Evolutionary conservation across 2,797 vertebrate species (phyloP).

Genomic region (Eleutherodactylus coqui): DNA sequence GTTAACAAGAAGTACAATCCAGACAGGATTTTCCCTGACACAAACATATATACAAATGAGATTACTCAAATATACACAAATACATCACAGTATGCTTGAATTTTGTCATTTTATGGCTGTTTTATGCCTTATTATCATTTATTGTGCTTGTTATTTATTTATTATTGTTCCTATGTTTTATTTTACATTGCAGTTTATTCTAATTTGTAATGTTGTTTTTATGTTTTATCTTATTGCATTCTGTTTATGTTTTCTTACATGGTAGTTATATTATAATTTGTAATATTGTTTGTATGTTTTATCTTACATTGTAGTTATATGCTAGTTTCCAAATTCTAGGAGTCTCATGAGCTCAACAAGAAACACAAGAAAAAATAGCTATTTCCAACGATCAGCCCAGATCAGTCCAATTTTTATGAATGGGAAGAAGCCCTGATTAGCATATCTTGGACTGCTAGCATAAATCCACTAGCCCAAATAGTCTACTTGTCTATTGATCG

Average conservation of each 20-base stretch:
- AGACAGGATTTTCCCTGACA: too few relatives aligned
- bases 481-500: constrained; percentile 43
- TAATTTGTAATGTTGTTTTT: background rate
- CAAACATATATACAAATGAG: background rate
- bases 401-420: constrained; percentile 10
- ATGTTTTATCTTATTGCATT: background rate
- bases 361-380: background rate
- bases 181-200: too few relatives aligned
- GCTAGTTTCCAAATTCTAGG: too few relatives aligned
- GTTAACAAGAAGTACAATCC: background rate
- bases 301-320: too few relatives aligned
- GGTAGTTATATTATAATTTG: background rate
- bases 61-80: background rate
- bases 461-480: constrained; percentile 31
- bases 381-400: background rate
- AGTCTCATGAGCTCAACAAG: background rate
- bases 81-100: background rate
- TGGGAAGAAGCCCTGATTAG: background rate
- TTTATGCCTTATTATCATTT: background rate
- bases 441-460: constrained; percentile 1
- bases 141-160: background rate
- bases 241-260: background rate
- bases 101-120: background rate
- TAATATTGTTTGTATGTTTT: background rate
- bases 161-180: background rate